Conservation (phyloP, 35 echinoderm and acorn worm species). For the Lytechinus variegatus region DNA sequence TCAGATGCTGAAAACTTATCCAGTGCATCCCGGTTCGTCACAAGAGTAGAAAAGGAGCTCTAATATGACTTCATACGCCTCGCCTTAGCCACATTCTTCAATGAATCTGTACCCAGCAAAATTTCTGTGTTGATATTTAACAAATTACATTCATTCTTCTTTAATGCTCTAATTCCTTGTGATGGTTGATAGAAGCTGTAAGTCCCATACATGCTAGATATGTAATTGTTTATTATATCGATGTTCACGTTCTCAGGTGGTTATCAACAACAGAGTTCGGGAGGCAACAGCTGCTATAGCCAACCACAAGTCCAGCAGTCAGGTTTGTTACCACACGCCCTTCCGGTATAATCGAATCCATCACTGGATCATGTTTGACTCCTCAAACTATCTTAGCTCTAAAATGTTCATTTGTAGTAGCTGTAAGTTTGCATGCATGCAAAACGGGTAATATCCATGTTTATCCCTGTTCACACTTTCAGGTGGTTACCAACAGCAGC, state of each 20-base stretch:
- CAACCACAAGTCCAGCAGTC: slow-evolving; percentile 22
- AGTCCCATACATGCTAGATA: background rate
- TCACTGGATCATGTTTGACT: background rate
- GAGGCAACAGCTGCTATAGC: slow-evolving; percentile 39
- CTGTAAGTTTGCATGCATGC: background rate
- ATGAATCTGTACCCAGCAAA: too few relatives aligned
- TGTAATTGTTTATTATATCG: background rate
- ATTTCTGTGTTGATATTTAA: too few relatives aligned
- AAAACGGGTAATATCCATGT: background rate
- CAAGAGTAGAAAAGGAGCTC: too few relatives aligned
- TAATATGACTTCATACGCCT: too few relatives aligned
- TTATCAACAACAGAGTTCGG: slow-evolving; percentile 19
- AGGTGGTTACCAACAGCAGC: slow-evolving; percentile 42
- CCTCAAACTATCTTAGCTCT: background rate
- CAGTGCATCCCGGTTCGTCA: background rate
- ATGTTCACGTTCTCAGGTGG: background rate
- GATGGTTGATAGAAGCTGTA: background rate
- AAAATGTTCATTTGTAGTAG: background rate
- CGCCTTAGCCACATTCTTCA: too few relatives aligned
- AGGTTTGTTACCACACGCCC: slow-evolving; percentile 34
- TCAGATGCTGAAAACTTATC: background rate
- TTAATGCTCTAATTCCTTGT: background rate
- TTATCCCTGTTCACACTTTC: background rate
- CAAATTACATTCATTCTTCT: background rate
- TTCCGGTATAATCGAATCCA: background rate